Base-by-base conservation (phyloP, 1,140 invertebrate species). In the Nilaparvata lugens region DNA sequence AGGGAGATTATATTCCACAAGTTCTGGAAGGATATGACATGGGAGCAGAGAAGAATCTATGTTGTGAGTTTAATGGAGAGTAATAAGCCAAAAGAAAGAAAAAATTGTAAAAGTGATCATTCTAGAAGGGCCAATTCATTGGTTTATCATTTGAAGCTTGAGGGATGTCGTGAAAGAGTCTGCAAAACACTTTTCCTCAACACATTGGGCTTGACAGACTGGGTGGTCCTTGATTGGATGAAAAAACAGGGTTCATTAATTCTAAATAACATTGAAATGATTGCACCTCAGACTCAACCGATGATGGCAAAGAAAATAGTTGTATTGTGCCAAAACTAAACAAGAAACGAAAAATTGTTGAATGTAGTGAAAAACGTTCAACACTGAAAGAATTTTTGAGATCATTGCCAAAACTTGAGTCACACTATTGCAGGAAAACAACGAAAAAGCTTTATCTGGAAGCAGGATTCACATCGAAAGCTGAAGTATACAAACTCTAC, bases 341-440 rank as follows among this genome's bases (percentile, higher is more conserved):
- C 25, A 28, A 28, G 25, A 28, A 28, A 28, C 25, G 7, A 28
- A 28, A 28, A 28, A 28, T 28, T 28, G 25, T 28, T 28, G 25
- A 28, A 28, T 28, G 25, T 28, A 28, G 25, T 28, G 28, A 35
- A 64, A 13, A 56, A 19, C 19, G 40, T 24, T 52, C 24, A 18
- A 35, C 24, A 63, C 13, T 52, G 23, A 23, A 51, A 60, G 28
- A 25, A 35, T 65, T 65, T 56, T 52, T 64, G 4, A 43, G 51
- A 13, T 13, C 13, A n/a, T 24, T 65, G 13, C 62, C 64, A 28
- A 65, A 64, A 56, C 18, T 64, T 13, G 52, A 53, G 19, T 61
- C 62, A 31, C 64, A 65, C 51, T 65, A 65, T 52, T 62, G 62
- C 38, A 23, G 64, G n/a, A 54, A 55, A 16, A 25, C 16, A 35